Evolutionary conservation across 2,113 vertebrate species (phyloP).

Genomic region (Geothlypis trichas): DNA sequence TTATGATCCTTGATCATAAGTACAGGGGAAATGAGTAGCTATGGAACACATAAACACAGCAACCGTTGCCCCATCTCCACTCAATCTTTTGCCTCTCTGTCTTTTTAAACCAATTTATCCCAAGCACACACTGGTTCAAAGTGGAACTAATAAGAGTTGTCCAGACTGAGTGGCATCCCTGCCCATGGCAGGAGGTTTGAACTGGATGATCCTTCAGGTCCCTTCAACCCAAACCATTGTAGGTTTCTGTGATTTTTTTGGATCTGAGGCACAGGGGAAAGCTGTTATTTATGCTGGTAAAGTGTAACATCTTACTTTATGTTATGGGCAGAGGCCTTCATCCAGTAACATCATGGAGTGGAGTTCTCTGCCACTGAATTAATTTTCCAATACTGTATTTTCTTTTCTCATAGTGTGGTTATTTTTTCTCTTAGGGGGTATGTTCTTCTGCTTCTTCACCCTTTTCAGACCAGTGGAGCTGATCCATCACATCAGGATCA

Average conservation of each 20-base stretch:
- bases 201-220: not conserved
- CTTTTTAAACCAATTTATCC: not conserved
- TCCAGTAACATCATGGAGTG: not conserved
- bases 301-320: not conserved
- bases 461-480: not conserved
- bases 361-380: not conserved
- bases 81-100: not conserved
- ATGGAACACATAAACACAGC: not conserved
- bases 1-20: not conserved
- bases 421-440: not conserved
- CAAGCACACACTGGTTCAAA: not conserved
- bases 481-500: not conserved
- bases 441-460: not conserved
- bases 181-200: not conserved
- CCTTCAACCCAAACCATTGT: not conserved
- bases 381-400: not conserved
- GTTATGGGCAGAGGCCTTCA: not conserved
- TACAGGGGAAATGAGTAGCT: not conserved
- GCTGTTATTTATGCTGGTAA: not conserved
- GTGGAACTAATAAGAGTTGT: not conserved
- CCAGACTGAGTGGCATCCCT: not conserved
- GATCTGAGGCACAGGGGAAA: not conserved
- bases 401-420: not conserved
- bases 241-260: not conserved
- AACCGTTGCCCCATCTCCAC: not conserved